A percentile compares a stretch with the other conserved stretches of the same genome.
Evolutionary conservation across 2,888 invertebrate species (phyloP).

Genomic region (Trachelus iudaicus): DNA sequence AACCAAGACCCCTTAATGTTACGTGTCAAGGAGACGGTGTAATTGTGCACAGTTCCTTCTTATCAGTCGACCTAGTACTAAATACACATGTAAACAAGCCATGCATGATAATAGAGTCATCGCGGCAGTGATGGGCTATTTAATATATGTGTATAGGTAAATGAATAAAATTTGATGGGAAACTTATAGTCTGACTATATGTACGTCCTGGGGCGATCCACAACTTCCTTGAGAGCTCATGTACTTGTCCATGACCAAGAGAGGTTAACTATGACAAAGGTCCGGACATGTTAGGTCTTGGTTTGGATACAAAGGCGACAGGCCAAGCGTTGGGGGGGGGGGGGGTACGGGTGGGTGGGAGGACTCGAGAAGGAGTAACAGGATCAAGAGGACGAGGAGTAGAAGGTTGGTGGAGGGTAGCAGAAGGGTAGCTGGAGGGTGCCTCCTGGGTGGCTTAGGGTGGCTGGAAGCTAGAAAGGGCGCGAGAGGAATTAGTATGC

Average conservation of each 20-base stretch:
- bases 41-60: neutral
- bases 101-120: neutral
- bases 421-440: neutral
- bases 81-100: neutral
- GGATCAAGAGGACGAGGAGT: neutral
- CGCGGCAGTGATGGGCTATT: neutral
- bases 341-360: neutral
- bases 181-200: neutral
- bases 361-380: neutral
- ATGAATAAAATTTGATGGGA: neutral
- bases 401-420: neutral
- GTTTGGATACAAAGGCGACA: slow-evolving; percentile 14
- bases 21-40: neutral
- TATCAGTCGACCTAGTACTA: neutral
- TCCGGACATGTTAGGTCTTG: slow-evolving; percentile 17
- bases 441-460: neutral
- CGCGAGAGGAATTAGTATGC: slow-evolving; percentile 56
- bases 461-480: slow-evolving; percentile 7
- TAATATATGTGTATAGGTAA: neutral
- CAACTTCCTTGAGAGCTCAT: neutral
- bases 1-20: neutral
- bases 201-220: neutral
- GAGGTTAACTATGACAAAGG: slow-evolving; percentile 21
- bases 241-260: neutral
- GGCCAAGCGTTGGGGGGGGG: neutral